These are phyloP conservation scores for Pelodiscus sinensis DNA, from an alignment of 2,113 vertebrate genomes.

Conservation along the genomic window DNA sequence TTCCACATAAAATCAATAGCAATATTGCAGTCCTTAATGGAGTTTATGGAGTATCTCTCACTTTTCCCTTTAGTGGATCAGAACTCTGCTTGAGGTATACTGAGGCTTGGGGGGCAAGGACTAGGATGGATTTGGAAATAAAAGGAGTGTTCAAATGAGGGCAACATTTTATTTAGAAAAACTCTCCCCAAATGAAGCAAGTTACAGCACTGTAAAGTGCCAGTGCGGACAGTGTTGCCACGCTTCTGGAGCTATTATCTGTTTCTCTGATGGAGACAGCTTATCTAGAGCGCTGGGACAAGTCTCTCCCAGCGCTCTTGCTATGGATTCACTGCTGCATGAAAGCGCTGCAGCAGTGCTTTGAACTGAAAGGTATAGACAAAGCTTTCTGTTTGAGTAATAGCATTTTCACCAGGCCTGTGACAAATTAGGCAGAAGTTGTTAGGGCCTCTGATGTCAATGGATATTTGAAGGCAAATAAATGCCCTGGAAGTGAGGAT, in stretches of 20 bases:
- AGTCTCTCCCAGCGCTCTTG: too few species aligned
- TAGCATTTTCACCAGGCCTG: conserved; percentile 27
- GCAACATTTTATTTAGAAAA: background rate
- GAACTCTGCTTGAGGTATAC: background rate
- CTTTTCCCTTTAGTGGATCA: background rate
- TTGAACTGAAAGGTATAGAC: too few species aligned
- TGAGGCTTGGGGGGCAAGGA: background rate
- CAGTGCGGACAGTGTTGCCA: too few species aligned
- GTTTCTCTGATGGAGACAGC: too few species aligned
- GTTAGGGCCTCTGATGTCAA: conserved; percentile 39
- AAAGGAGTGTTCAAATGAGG: background rate
- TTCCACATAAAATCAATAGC: background rate
- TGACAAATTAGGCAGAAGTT: conserved; percentile 37
- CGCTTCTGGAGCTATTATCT: too few species aligned
- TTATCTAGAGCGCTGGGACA: too few species aligned
- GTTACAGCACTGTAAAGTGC: too few species aligned
- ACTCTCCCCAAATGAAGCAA: too few species aligned
- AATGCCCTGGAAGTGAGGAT: background rate
- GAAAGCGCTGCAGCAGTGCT: too few species aligned
- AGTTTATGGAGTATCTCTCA: too few species aligned
- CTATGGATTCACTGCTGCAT: too few species aligned
- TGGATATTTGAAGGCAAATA: background rate
- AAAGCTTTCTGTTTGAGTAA: background rate
- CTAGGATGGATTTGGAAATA: background rate
- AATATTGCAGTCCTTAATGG: background rate